Percentiles rank a stretch among this genome's conserved stretches.
Conservation (phyloP, 2,888 invertebrate genomes). For the Meghimatium bilineatum region DNA sequence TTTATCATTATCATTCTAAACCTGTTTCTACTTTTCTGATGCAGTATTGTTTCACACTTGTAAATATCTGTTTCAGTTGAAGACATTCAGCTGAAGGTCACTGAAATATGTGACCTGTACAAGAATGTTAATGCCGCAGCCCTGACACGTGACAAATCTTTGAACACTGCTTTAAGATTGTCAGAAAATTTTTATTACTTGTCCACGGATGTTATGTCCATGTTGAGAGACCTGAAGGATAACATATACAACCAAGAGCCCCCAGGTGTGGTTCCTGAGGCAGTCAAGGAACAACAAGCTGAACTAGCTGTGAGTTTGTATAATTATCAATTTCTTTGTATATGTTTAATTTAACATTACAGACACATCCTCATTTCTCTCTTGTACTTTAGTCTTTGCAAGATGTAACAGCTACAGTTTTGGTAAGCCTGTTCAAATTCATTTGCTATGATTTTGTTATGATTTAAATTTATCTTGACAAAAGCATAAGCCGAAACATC, state of each 20-base stretch:
- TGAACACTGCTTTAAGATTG: conserved; percentile 67
- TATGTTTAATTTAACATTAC: too few species aligned
- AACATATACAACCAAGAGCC: conserved; percentile 74
- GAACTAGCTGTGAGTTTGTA: conserved; percentile 70
- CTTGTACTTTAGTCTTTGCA: too few species aligned
- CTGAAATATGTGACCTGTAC: conserved; percentile 66
- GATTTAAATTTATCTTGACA: too few species aligned
- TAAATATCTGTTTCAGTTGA: conserved; percentile 61
- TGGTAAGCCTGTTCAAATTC: too few species aligned
- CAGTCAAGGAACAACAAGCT: conserved; percentile 74
- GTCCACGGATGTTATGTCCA: conserved; percentile 70
- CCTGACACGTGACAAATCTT: conserved; percentile 61
- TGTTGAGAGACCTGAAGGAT: conserved; percentile 74
- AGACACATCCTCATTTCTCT: too few species aligned
- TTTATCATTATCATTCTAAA: too few species aligned
- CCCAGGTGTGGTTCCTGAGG: conserved; percentile 73
- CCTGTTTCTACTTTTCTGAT: background rate
- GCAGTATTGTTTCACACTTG: background rate
- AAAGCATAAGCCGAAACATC: too few species aligned
- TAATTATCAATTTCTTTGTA: too few species aligned
- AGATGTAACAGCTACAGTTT: too few species aligned
- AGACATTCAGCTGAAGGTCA: conserved; percentile 71
- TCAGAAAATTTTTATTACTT: conserved; percentile 72
- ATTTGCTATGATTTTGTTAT: too few species aligned
- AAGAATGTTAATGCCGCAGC: conserved; percentile 63